Evolutionary conservation across 2,888 invertebrate species (phyloP).

Genomic region (Thalpophila matura): DNA sequence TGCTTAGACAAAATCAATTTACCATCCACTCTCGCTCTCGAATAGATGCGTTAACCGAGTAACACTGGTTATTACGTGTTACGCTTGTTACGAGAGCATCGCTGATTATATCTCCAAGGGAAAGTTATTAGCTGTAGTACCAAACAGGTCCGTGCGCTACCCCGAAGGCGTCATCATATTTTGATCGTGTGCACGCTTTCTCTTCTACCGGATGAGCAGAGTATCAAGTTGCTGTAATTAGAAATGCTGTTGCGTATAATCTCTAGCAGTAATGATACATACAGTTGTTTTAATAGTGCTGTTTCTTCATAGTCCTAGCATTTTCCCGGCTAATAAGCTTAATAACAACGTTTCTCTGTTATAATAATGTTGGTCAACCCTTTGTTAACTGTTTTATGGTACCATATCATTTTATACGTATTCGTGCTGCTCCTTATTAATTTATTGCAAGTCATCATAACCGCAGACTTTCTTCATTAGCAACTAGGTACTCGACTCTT

Average conservation of each 20-base stretch:
- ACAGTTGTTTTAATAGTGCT: conserved; percentile 14
- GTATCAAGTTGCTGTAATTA: conserved; percentile 38
- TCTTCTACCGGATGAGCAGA: conserved; percentile 35
- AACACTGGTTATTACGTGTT: conserved; percentile 76
- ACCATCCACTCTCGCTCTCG: conserved; percentile 85
- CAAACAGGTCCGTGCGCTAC: conserved; percentile 64
- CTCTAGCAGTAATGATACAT: conserved; percentile 24
- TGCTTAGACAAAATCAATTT: conserved; percentile 86
- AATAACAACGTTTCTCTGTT: conserved; percentile 17
- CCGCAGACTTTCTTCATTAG: background rate
- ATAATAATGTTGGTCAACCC: conserved; percentile 24
- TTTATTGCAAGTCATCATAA: background rate
- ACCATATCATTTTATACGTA: background rate
- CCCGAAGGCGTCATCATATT: conserved; percentile 64
- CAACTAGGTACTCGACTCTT: background rate
- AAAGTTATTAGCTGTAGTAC: conserved; percentile 79
- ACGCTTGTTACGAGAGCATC: conserved; percentile 78
- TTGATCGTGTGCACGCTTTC: conserved; percentile 56
- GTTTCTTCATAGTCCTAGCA: conserved; percentile 17
- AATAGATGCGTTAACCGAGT: conserved; percentile 74
- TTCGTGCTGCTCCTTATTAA: background rate
- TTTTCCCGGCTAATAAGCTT: conserved; percentile 13
- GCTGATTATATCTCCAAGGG: conserved; percentile 81
- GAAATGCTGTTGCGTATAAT: conserved; percentile 25
- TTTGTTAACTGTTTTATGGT: conserved; percentile 14